These are phyloP conservation scores for Heliconius nattereri DNA, from an alignment of 1,140 invertebrate genomes.

Conservation along the genomic window DNA sequence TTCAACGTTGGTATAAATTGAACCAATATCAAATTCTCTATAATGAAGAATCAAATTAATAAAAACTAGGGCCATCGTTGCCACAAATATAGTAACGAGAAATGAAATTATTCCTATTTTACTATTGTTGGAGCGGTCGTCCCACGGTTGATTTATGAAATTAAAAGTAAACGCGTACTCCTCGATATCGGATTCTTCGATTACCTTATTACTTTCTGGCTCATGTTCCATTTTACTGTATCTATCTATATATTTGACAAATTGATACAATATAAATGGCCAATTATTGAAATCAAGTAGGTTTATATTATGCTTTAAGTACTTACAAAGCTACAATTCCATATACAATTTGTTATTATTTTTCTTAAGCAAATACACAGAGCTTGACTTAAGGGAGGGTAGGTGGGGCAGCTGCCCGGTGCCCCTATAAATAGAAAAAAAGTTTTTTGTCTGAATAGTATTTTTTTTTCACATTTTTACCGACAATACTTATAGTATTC, in stretches of 20 bases:
- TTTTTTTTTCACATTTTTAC: too few relatives aligned
- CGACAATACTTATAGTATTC: too few relatives aligned
- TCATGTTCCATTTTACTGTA: conserved; percentile 52
- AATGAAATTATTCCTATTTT: conserved; percentile 59
- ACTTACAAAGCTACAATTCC: background rate
- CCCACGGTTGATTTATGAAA: conserved; percentile 69
- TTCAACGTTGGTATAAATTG: conserved; percentile 37
- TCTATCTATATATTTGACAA: background rate
- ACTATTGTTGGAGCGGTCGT: conserved; percentile 60
- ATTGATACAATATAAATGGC: background rate
- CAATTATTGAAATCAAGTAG: conserved; percentile 8
- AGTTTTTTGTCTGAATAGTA: too few relatives aligned
- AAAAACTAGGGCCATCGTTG: conserved; percentile 53
- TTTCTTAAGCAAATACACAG: too few relatives aligned
- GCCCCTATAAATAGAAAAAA: too few relatives aligned
- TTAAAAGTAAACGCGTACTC: conserved; percentile 55
- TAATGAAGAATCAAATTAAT: conserved; percentile 65
- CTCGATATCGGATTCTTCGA: conserved; percentile 43
- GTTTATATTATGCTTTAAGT: background rate
- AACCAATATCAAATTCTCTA: conserved; percentile 40
- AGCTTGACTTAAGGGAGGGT: too few relatives aligned
- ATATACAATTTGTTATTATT: background rate
- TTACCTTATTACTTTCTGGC: conserved; percentile 53
- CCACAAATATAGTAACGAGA: conserved; percentile 56
- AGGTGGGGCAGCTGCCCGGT: too few relatives aligned